A percentile compares a stretch with the other conserved stretches of the same genome.
Evolutionary conservation across 1,140 invertebrate genomes (phyloP).

Genomic region (Andricus grossulariae): DNA sequence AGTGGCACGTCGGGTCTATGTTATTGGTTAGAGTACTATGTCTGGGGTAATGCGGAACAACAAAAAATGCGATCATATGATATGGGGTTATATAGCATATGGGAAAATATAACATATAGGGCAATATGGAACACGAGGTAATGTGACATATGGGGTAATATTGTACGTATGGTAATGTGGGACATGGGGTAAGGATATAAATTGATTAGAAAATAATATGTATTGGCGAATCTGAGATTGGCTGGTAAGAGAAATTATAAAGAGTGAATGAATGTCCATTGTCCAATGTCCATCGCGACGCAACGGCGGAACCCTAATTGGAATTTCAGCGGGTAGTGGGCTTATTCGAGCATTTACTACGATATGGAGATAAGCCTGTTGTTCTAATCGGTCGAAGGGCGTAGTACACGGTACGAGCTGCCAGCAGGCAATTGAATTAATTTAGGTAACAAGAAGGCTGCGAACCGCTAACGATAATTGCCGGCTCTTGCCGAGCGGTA

Average conservation of each 20-base stretch:
- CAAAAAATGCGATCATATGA: too few species aligned
- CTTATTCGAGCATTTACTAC: slow-evolving; percentile 18
- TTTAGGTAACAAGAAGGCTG: slow-evolving; percentile 29
- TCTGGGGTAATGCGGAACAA: too few species aligned
- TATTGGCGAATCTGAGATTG: too few species aligned
- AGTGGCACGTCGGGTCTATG: too few species aligned
- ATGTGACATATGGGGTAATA: too few species aligned
- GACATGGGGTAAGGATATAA: too few species aligned
- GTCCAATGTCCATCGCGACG: neutral
- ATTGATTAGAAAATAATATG: too few species aligned
- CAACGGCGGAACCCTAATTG: slow-evolving; percentile 3
- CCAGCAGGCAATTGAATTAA: slow-evolving; percentile 30
- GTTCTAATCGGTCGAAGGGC: slow-evolving; percentile 23
- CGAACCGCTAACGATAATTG: slow-evolving; percentile 31
- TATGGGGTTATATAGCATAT: too few species aligned
- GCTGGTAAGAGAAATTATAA: neutral
- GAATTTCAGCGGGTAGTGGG: slow-evolving; percentile 20
- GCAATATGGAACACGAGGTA: too few species aligned
- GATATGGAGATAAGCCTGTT: slow-evolving; percentile 28
- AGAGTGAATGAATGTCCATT: neutral
- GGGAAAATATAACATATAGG: too few species aligned
- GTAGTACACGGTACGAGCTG: slow-evolving; percentile 22
- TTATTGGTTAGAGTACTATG: too few species aligned
- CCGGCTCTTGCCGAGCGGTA: slow-evolving; percentile 13
- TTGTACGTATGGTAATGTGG: too few species aligned